Percentiles rank a stretch among this genome's conserved stretches.
Evolutionary conservation across 2,888 invertebrate species (phyloP).

Genomic region (Liodrosophila aerea): DNA sequence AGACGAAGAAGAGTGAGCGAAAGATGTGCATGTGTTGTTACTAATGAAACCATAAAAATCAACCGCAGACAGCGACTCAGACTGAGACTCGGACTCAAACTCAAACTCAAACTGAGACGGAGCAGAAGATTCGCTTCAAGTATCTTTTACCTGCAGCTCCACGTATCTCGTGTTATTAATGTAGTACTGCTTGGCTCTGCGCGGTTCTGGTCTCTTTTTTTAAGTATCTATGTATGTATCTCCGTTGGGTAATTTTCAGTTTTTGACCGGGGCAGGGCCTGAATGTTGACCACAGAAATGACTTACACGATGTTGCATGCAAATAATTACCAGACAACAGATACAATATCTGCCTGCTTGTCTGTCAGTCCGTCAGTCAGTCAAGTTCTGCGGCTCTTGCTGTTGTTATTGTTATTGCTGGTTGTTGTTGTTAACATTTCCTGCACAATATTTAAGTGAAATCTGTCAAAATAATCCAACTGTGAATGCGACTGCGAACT

Average conservation of each 20-base stretch:
- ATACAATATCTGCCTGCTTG: conserved; percentile 33
- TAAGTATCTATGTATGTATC: conserved; percentile 3
- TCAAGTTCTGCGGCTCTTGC: conserved; percentile 6
- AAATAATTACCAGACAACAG: conserved; percentile 74
- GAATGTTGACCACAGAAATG: conserved; percentile 66
- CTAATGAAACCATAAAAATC: conserved; percentile 77
- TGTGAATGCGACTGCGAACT: conserved; percentile 21
- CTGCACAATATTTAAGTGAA: conserved; percentile 64
- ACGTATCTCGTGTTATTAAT: conserved; percentile 52
- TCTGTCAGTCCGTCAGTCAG: conserved; percentile 24
- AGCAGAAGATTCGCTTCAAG: conserved; percentile 31
- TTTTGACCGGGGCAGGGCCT: conserved; percentile 53
- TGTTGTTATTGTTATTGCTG: too few species aligned
- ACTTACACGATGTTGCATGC: conserved; percentile 74
- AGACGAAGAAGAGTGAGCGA: conserved; percentile 7
- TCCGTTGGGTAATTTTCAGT: conserved; percentile 55
- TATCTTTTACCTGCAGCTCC: conserved; percentile 11
- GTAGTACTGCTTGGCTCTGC: conserved; percentile 38
- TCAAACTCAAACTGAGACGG: too few species aligned
- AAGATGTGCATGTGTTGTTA: conserved; percentile 47
- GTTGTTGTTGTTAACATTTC: conserved; percentile 59
- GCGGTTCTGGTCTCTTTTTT: conserved; percentile 25
- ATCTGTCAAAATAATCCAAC: conserved; percentile 66
- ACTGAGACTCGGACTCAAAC: conserved; percentile 36
- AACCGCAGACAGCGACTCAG: conserved; percentile 65